Conservation (phyloP, 2,113 vertebrate species). For the Tragelaphus buxtoni region DNA sequence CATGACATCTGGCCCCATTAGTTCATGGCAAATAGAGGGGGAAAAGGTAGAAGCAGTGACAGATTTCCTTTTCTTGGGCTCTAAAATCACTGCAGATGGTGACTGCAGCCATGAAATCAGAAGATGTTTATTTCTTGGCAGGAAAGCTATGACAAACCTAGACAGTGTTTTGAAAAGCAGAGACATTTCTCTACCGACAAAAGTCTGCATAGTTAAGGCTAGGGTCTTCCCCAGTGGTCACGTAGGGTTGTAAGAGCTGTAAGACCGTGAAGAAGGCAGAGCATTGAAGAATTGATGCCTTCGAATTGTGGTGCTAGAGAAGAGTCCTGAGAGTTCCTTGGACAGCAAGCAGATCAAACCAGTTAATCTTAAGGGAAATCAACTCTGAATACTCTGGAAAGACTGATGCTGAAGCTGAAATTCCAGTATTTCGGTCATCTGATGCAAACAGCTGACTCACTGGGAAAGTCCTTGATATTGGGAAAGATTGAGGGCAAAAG, state of each 20-base stretch:
- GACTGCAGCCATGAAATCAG: not conserved
- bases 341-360: not conserved
- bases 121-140: not conserved
- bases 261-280: not conserved
- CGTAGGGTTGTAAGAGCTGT: not conserved
- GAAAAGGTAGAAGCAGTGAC: not conserved
- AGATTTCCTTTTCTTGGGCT: not conserved
- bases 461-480: not conserved
- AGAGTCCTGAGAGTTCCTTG: not conserved
- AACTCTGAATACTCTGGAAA: not conserved
- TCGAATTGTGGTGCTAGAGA: fast-evolving
- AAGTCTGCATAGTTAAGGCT: not conserved
- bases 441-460: not conserved
- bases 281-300: not conserved
- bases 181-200: not conserved
- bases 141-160: not conserved
- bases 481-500: not conserved
- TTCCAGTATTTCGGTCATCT: not conserved
- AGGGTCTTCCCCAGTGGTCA: not conserved
- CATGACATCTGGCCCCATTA: not conserved
- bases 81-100: not conserved
- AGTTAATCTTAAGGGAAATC: not conserved
- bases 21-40: not conserved
- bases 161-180: not conserved
- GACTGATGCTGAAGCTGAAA: not conserved